A percentile compares a stretch with the other conserved stretches of the same genome.
Conservation (phyloP, 2,797 vertebrate species). For the Notamacropus eugenii region DNA sequence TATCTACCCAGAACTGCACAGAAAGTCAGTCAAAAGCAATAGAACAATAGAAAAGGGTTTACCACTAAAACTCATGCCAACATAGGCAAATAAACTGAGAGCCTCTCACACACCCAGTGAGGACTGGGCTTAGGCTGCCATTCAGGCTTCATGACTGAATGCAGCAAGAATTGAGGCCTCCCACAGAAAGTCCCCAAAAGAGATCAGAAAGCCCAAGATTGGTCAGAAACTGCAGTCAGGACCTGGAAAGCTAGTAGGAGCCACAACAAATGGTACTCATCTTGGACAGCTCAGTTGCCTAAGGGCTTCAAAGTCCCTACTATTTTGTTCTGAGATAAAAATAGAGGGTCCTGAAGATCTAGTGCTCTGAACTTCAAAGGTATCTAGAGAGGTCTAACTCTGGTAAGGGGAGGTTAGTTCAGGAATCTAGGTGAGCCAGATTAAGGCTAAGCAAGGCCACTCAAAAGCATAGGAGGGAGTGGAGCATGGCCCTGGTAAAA, state of each 20-base stretch:
- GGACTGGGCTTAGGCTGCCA: not conserved
- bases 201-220: not conserved
- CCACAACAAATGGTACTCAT: not conserved
- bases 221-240: not conserved
- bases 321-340: not conserved
- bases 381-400: not conserved
- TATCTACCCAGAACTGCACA: not conserved
- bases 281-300: not conserved
- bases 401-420: not conserved
- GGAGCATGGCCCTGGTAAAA: not conserved
- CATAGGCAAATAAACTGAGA: not conserved
- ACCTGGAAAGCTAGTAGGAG: not conserved
- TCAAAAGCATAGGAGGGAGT: not conserved
- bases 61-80: not conserved
- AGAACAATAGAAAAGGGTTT: not conserved
- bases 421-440: not conserved
- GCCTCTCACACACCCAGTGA: not conserved
- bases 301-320: not conserved
- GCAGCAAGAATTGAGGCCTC: not conserved
- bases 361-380: not conserved
- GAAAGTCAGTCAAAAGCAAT: not conserved
- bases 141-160: not conserved
- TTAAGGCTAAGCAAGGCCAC: not conserved
- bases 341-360: not conserved
- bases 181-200: not conserved